A percentile compares a stretch with the other conserved stretches of the same genome.
Conservation (phyloP, 2,888 invertebrate species). For the Pachliopta kotzebuea region DNA sequence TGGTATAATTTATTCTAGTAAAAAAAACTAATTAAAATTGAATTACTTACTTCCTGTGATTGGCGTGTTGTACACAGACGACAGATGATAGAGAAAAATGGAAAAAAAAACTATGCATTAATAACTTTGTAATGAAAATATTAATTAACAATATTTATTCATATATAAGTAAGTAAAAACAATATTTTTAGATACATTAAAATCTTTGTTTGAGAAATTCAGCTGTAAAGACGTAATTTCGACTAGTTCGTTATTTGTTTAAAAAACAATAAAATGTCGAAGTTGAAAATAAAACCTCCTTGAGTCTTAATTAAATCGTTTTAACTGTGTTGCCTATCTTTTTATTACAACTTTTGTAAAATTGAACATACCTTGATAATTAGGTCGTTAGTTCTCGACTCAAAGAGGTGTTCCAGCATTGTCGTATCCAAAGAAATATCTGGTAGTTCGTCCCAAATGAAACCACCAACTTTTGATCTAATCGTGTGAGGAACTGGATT, state of each 20-base stretch:
- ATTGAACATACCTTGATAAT: constrained; percentile 86
- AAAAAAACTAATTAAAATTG: not conserved
- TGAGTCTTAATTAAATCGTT: not conserved
- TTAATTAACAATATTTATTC: too few relatives aligned
- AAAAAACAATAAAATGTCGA: too few relatives aligned
- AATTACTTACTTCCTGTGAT: constrained; percentile 16
- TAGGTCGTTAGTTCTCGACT: constrained; percentile 97
- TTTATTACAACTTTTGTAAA: not conserved
- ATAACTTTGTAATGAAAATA: not conserved
- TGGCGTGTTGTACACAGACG: not conserved
- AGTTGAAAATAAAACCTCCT: too few relatives aligned
- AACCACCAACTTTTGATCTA: constrained; percentile 82
- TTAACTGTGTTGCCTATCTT: not conserved
- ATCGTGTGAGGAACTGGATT: constrained; percentile 79
- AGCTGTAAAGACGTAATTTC: too few relatives aligned
- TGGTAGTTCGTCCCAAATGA: constrained; percentile 95
- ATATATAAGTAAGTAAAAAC: too few relatives aligned
- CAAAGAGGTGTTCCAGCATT: constrained; percentile 97
- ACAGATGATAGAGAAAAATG: constrained; percentile 3
- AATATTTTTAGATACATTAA: too few relatives aligned
- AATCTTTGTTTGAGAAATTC: too few relatives aligned
- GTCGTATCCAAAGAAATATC: constrained; percentile 93
- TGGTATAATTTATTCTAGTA: not conserved
- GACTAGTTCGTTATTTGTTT: too few relatives aligned
- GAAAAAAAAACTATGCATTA: constrained; percentile 5